phyloP scores from a whole-genome alignment of 2,797 vertebrate species.

The Urosaurus nigricauda region DNA sequence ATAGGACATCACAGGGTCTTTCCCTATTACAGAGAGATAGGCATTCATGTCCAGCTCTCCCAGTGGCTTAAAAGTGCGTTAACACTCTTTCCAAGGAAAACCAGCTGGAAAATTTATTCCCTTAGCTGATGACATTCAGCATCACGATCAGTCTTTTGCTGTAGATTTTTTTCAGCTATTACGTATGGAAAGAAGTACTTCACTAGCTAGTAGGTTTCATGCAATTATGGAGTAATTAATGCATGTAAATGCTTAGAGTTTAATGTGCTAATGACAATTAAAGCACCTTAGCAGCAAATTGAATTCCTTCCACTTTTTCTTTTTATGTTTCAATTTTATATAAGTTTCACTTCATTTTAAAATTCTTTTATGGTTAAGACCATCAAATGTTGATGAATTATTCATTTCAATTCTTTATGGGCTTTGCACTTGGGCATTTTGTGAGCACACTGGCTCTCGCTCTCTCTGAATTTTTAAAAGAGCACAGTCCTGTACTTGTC shows the following conservation, averaged over 20 bases:
- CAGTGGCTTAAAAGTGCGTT: background rate
- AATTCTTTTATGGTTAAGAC: background rate
- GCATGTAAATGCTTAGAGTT: background rate
- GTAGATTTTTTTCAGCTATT: background rate
- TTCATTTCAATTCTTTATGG: background rate
- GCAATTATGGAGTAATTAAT: background rate
- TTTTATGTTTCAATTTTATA: background rate
- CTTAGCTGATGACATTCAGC: background rate
- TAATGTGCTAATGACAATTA: background rate
- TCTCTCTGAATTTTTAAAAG: background rate
- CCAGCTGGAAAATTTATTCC: background rate
- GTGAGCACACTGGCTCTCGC: background rate
- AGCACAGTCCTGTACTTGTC: background rate
- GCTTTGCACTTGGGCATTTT: background rate
- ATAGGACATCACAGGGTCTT: background rate
- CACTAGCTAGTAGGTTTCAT: background rate
- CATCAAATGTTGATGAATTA: conserved; percentile 11
- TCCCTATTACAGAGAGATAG: background rate
- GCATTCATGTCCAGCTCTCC: background rate
- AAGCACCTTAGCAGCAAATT: background rate
- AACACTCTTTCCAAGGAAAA: background rate
- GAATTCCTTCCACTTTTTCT: background rate
- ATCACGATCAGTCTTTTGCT: background rate
- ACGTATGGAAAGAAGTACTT: background rate
- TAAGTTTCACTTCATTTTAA: background rate